Conservation (phyloP, 2,888 invertebrate species). For the Homarus gammarus region DNA sequence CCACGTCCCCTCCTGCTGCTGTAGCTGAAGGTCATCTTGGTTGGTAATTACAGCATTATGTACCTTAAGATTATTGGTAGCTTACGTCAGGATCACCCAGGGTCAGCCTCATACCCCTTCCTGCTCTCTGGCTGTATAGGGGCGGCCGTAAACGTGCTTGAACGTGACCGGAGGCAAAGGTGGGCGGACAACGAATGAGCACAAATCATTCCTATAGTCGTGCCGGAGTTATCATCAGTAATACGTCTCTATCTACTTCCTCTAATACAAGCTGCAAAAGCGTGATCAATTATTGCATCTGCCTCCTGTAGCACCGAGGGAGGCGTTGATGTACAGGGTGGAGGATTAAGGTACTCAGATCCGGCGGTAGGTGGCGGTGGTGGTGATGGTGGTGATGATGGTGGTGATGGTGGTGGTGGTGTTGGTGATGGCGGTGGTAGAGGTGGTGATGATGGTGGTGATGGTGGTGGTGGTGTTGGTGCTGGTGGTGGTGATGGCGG, state of each 20-base stretch:
- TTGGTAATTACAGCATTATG: too few relatives aligned
- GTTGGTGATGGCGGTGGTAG: too few relatives aligned
- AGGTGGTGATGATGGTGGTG: too few relatives aligned
- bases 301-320: neutral
- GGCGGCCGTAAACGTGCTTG: neutral
- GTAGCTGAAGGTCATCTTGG: too few relatives aligned
- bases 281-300: neutral
- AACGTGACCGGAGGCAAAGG: neutral
- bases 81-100: too few relatives aligned
- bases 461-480: too few relatives aligned
- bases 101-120: neutral
- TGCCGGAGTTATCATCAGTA: neutral
- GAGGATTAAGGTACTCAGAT: neutral
- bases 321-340: neutral
- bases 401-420: too few relatives aligned
- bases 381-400: neutral
- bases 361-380: too few relatives aligned
- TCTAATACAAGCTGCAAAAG: neutral
- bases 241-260: neutral
- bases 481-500: too few relatives aligned
- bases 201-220: neutral
- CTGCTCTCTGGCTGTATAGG: neutral
- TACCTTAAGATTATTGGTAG: too few relatives aligned
- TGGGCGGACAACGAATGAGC: neutral
- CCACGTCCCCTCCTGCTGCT: too few relatives aligned